Evolutionary conservation across 1,140 invertebrate genomes (phyloP), one percentile per base, ranked within the genome.

Genomic region (Trachelipus rathkii): DNA sequence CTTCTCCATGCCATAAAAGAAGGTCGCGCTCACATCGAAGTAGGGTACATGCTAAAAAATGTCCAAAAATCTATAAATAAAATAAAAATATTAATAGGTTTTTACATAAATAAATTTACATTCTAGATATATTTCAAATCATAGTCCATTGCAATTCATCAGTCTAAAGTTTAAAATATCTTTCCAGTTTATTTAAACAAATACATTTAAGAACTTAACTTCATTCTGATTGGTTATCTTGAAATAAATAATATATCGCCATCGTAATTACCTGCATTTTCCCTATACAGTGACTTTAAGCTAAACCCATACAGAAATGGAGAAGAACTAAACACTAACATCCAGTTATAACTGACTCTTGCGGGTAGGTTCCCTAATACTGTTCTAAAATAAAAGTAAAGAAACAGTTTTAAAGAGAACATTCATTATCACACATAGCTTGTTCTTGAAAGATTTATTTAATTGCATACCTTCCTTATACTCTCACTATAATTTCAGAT

Each of bases 1-100:
- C 97, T 85, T 99, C 96, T 44, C 97, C 97, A 10, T 99, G 77
- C 97, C 97, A 86, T 98, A 99, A 85, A 99, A 99, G n/a, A 85
- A 96, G 93, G 83, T 99, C 97, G 67, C 93, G 95, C 33, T 93
- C 91, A 84, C 92, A n/a, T n/a, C n/a, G n/a, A n/a, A n/a, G 92
- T 50, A 98, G 86, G 33, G 94, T 90, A 84, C 92, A 93, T n/a
- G 95, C 96, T 69, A 95, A 94, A 82, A 98, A 86, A 43, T 95
- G 96, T 82, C 97, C 97, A 88, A 99, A 99, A 46, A 98, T 93
- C 94, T 98, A 86, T 2, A 84, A 85, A 69, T 7, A 66, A 76
- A n/a, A 11, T n/a, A n/a, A n/a, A n/a, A n/a, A n/a, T n/a, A 73
- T 9, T 44, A n/a, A 45, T 10, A 23, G 46, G 53, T 60, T 43